Percentiles rank a stretch among this genome's conserved stretches.
These are phyloP conservation scores for Ispidina picta DNA, from an alignment of 2,797 vertebrate species.

Conservation along the genomic window DNA sequence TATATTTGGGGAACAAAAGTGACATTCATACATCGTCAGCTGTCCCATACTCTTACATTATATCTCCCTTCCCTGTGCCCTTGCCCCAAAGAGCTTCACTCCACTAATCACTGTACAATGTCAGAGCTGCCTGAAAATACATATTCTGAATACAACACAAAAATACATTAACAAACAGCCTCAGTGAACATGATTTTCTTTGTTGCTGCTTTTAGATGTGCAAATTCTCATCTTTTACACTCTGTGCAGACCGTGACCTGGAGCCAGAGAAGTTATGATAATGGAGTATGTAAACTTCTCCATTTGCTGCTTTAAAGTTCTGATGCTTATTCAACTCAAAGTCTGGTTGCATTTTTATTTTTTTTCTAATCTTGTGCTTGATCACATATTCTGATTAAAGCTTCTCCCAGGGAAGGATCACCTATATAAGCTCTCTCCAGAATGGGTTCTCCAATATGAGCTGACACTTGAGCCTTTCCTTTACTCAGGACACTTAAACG, in stretches of 20 bases:
- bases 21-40: too few relatives aligned
- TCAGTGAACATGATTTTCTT: too few relatives aligned
- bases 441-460: not conserved
- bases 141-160: not conserved
- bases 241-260: not conserved
- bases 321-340: conserved; percentile 9
- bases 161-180: not conserved
- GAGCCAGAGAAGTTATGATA: not conserved
- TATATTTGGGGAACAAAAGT: too few relatives aligned
- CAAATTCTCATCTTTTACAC: too few relatives aligned
- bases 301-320: not conserved
- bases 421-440: not conserved
- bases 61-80: not conserved
- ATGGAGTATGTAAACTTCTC: not conserved
- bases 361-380: not conserved
- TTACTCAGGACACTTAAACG: not conserved
- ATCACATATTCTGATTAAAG: conserved; percentile 14
- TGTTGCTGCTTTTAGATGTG: too few relatives aligned
- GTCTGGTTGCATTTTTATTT: not conserved
- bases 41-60: not conserved
- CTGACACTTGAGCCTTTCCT: not conserved
- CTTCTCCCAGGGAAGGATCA: not conserved
- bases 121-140: not conserved
- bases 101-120: not conserved
- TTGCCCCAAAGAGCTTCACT: not conserved